phyloP scores from a whole-genome alignment of 2,888 invertebrate genomes.

The Thysanoteuthis rhombus region DNA sequence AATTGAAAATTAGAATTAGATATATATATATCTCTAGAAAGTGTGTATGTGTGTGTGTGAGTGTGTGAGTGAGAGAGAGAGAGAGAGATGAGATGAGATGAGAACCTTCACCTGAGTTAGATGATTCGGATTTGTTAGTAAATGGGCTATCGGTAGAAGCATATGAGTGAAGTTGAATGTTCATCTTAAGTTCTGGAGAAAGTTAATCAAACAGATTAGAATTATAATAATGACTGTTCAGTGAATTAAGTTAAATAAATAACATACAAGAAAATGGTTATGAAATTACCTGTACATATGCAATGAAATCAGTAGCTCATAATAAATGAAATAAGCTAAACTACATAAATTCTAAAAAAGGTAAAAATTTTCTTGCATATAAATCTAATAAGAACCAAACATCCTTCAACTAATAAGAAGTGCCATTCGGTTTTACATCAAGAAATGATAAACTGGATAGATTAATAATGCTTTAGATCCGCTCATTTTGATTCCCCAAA shows the following conservation, averaged over 20 bases:
- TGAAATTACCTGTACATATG: background rate
- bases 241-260: background rate
- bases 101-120: background rate
- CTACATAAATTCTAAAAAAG: background rate
- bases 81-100: background rate
- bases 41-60: background rate
- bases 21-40: no score
- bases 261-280: background rate
- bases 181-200: background rate
- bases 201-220: background rate
- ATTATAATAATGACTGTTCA: background rate
- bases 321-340: background rate
- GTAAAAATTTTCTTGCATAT: background rate
- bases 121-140: background rate
- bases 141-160: background rate
- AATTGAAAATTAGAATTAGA: no score
- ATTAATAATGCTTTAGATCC: constrained; percentile 12
- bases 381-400: background rate
- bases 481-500: background rate
- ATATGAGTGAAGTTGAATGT: background rate
- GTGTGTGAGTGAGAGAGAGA: background rate
- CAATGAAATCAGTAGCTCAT: background rate
- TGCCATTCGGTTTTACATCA: background rate
- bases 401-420: background rate
- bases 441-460: background rate